Conservation (phyloP, 2,797 vertebrate genomes). For the Eulemur coronatus region DNA sequence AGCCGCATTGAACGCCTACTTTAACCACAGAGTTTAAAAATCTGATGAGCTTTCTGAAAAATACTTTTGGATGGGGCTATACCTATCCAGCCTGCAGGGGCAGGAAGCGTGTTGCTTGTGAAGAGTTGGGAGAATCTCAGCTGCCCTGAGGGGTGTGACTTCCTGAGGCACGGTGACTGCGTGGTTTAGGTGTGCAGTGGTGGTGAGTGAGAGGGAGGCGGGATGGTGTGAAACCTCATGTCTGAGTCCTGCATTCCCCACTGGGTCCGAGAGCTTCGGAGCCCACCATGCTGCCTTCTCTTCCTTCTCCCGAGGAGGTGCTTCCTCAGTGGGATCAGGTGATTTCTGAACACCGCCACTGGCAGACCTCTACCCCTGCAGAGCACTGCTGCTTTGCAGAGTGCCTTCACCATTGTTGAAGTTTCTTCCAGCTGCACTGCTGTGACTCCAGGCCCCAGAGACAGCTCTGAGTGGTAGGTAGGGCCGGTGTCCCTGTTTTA, state of each 20-base stretch:
- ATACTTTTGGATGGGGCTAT: neutral
- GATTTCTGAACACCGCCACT: neutral
- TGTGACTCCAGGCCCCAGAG: neutral
- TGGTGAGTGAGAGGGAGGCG: neutral
- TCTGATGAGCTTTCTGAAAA: neutral
- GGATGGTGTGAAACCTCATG: neutral
- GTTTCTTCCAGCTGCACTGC: neutral
- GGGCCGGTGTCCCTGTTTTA: neutral
- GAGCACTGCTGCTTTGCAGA: neutral
- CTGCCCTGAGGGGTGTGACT: fast-evolving
- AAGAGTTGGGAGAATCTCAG: neutral
- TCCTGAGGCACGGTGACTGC: neutral
- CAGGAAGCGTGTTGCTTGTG: neutral
- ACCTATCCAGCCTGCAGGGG: neutral
- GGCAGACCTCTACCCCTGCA: neutral
- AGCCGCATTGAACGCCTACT: neutral
- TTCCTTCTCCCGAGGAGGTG: neutral
- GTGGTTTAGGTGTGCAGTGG: neutral
- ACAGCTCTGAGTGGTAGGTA: neutral
- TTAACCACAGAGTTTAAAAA: neutral
- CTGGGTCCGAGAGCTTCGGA: neutral
- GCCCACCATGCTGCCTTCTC: neutral
- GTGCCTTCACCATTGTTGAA: neutral
- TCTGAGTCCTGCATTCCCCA: neutral
- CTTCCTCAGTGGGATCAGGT: neutral